Evolutionary conservation across 1,140 invertebrate genomes (phyloP), one percentile per base, ranked within the genome.

Genomic region (Atopsyche davidsoni): DNA sequence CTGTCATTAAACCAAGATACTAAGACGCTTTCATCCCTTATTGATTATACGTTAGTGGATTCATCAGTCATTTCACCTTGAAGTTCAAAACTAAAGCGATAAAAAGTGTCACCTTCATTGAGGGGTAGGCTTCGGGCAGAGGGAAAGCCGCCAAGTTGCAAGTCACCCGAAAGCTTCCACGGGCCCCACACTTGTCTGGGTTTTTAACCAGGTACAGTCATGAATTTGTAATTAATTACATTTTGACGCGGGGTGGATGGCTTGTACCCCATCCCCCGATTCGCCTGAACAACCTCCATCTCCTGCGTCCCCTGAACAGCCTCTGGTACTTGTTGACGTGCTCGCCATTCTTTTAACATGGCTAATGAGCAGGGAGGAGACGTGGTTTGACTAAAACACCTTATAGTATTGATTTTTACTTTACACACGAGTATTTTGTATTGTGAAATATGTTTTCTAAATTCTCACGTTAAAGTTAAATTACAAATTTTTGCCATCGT

Each of bases 141-240:
- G 35, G 34, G 24, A 22, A 36, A 18, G 25, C n/a, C 42, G 23
- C 35, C n/a, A 42, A 13, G 35, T 13, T 52, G 50, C 50, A 52
- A 52, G 50, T 52, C 50, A 52, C 46, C 50, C 16, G 19, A 34
- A n/a, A n/a, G n/a, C 32, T 34, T 34, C 14, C 7, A 39, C 11
- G 46, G 38, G 38, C 35, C 48, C 21, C 48, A 43, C 48, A 34
- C 42, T 31, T 38, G 25, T 35, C n/a, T 31, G 42, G 22, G 54
- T 52, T 57, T 57, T 53, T 57, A 50, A 50, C 36, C 56, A 58
- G 56, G 56, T 58, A 54, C 56, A 49, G 50, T 34, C 47, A 51
- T 58, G 56, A 58, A 58, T 58, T 58, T 52, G 47, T 54, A 58
- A 58, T 58, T 58, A 58, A 58, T 58, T 58, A 58, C 56, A 55